phyloP scores from a whole-genome alignment of 2,888 invertebrate species.

The Teleogryllus oceanicus region DNA sequence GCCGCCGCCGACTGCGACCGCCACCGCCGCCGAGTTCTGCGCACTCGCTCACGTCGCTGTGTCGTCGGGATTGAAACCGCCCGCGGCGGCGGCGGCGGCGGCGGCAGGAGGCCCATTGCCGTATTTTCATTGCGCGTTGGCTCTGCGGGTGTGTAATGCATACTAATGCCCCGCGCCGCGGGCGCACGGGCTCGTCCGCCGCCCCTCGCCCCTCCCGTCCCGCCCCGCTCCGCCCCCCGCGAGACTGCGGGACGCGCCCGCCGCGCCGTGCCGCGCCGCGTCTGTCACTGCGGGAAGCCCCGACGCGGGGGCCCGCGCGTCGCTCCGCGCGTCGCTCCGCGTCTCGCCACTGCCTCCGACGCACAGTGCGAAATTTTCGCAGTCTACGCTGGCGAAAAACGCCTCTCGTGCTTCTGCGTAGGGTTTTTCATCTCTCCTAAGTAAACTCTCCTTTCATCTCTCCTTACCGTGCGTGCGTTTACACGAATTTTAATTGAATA shows the following conservation, averaged over 20 bases:
- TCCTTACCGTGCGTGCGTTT: too few relatives aligned
- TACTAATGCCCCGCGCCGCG: not conserved
- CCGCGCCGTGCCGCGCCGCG: not conserved
- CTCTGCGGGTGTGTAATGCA: conserved; percentile 18
- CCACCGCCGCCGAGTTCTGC: too few relatives aligned
- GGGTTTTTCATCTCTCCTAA: too few relatives aligned
- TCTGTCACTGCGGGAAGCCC: not conserved
- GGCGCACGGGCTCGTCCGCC: conserved; percentile 6
- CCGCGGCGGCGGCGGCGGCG: not conserved
- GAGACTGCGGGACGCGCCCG: conserved; percentile 1
- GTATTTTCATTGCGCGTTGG: conserved; percentile 18
- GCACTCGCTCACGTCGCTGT: not conserved
- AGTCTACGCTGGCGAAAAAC: too few relatives aligned
- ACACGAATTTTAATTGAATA: too few relatives aligned
- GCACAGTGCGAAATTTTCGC: too few relatives aligned
- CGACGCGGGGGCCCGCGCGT: too few relatives aligned
- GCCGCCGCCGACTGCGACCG: too few relatives aligned
- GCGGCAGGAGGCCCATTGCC: not conserved
- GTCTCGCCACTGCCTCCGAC: too few relatives aligned
- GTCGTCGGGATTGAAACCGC: not conserved
- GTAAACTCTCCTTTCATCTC: too few relatives aligned
- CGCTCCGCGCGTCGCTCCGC: too few relatives aligned
- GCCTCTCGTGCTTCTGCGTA: too few relatives aligned
- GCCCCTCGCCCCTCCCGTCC: not conserved
- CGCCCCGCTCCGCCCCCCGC: not conserved